Percentiles rank a stretch among this genome's conserved stretches.
Evolutionary conservation across 2,113 vertebrate genomes (phyloP).

Genomic region (Alces alces): DNA sequence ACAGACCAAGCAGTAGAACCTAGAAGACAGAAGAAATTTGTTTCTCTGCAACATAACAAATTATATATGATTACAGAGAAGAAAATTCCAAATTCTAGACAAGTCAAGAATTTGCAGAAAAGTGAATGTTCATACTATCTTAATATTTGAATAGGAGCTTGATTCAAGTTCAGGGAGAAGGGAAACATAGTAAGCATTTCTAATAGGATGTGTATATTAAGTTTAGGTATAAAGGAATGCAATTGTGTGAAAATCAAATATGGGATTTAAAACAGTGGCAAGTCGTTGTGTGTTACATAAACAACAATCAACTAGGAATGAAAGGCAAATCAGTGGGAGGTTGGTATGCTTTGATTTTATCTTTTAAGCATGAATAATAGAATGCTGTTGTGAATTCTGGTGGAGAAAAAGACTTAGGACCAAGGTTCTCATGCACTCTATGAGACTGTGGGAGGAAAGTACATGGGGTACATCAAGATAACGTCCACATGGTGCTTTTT

Average conservation of each 20-base stretch:
- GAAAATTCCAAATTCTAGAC: neutral
- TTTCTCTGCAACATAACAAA: neutral
- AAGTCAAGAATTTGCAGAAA: neutral
- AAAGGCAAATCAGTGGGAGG: neutral
- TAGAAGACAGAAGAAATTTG: neutral
- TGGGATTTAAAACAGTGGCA: neutral
- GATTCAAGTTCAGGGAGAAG: neutral
- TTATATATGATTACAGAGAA: neutral
- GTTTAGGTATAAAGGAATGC: neutral
- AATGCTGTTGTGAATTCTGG: neutral
- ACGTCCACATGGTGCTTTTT: fast-evolving
- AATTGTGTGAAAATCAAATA: neutral
- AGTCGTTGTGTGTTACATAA: neutral
- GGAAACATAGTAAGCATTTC: neutral
- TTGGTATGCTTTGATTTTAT: neutral
- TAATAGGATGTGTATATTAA: neutral
- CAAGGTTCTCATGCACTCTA: neutral
- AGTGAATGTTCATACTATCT: neutral
- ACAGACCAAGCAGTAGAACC: neutral
- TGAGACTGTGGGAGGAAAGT: fast-evolving
- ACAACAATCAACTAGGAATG: neutral
- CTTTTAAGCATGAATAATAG: too few species aligned
- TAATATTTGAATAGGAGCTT: neutral
- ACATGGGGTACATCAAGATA: too few species aligned
- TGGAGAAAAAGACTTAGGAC: neutral